A percentile compares a stretch with the other conserved stretches of the same genome.
Evolutionary conservation across 2,113 vertebrate genomes (phyloP).

Genomic region (Chrysemys picta): DNA sequence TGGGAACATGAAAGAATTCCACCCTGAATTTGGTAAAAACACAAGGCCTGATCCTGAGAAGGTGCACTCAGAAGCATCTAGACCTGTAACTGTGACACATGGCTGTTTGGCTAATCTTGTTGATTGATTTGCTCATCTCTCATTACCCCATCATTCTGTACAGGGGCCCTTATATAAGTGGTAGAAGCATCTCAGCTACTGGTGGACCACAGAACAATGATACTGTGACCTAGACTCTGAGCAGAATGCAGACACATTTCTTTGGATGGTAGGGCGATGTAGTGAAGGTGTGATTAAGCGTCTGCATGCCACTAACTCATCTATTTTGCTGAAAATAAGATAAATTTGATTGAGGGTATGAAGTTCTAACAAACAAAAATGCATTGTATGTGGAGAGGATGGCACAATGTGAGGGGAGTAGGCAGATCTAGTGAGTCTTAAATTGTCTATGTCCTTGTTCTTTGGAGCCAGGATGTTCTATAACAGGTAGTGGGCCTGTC

Average conservation of each 20-base stretch:
- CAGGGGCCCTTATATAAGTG: not conserved
- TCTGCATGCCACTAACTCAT: not conserved
- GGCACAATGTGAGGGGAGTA: constrained; percentile 9
- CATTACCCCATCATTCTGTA: not conserved
- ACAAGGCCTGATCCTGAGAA: not conserved
- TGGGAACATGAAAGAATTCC: not conserved
- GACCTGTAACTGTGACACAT: not conserved
- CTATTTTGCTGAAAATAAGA: not conserved
- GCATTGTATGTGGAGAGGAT: not conserved
- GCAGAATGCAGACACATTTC: not conserved
- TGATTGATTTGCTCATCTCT: not conserved
- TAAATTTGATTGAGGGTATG: not conserved
- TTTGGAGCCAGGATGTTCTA: constrained; percentile 3
- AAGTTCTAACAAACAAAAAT: not conserved
- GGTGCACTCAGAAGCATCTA: not conserved
- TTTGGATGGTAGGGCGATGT: not conserved
- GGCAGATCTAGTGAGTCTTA: not conserved
- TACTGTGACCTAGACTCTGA: not conserved
- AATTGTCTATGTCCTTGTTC: not conserved
- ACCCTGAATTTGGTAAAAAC: not conserved
- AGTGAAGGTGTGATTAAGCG: not conserved
- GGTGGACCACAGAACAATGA: not conserved
- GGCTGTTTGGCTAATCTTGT: not conserved
- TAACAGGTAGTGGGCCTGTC: not conserved
- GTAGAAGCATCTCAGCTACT: not conserved